Percentiles rank a stretch among this genome's conserved stretches.
phyloP scores from a whole-genome alignment of 2,113 vertebrate species.

The Isichthys henryi region DNA sequence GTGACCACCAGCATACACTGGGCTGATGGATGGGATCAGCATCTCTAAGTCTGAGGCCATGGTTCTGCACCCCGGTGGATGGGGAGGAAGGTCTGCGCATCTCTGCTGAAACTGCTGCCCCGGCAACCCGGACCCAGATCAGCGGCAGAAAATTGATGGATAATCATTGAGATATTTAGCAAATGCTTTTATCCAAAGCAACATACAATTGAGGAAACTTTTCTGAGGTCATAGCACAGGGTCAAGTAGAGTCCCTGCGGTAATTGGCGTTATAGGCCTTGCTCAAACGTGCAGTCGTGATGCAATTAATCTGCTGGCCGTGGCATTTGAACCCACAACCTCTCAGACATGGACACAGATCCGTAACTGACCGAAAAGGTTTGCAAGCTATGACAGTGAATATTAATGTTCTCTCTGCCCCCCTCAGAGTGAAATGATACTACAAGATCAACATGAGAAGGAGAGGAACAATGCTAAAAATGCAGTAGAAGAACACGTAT shows the following conservation, averaged over 20 bases:
- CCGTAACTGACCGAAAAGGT: background rate
- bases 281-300: background rate
- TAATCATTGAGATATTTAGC: background rate
- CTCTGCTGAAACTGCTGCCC: background rate
- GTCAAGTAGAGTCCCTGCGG: background rate
- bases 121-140: too few relatives aligned
- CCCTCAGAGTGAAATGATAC: constrained; percentile 67
- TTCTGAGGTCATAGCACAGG: background rate
- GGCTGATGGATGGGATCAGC: background rate
- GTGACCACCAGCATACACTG: background rate
- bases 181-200: background rate
- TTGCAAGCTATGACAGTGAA: background rate
- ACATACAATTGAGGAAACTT: background rate
- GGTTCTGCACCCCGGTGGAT: background rate
- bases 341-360: background rate
- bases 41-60: background rate
- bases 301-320: background rate
- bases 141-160: background rate
- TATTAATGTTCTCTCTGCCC: background rate
- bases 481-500: constrained; percentile 71
- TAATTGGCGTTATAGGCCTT: background rate
- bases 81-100: background rate
- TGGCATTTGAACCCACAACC: background rate
- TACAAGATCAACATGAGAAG: constrained; percentile 71
- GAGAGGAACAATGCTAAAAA: constrained; percentile 73